A percentile compares a stretch with the other conserved stretches of the same genome.
Conservation (phyloP, 37 sponge, comb jelly and placozoan species). For the Aphrocallistes beatrix region DNA sequence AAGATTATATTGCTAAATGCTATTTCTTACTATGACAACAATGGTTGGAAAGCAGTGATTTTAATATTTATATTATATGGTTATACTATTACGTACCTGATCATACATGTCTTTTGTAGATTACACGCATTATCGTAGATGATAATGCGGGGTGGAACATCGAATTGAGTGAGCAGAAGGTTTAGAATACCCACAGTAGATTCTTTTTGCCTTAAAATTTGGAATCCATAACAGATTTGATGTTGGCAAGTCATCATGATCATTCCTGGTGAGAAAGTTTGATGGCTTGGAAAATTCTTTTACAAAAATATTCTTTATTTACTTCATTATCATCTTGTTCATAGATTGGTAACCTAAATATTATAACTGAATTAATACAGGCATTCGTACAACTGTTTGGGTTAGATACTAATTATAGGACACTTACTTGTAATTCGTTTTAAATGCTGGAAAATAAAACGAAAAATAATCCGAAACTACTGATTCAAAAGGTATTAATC, state of each 20-base stretch:
- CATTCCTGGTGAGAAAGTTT: constrained; percentile 1
- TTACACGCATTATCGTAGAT: constrained; percentile 5
- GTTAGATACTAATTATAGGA: no score
- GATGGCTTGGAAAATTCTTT: neutral
- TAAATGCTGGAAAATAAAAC: neutral
- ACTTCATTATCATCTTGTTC: neutral
- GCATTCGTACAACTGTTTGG: no score
- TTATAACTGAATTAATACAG: no score
- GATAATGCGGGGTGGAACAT: neutral
- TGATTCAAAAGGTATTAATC: neutral
- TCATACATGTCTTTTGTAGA: neutral
- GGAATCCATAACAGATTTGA: neutral
- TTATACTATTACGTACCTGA: no score
- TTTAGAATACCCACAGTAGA: neutral
- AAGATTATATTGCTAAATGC: neutral
- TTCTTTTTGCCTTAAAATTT: neutral
- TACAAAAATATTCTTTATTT: neutral
- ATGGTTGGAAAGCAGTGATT: neutral
- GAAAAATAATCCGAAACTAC: neutral
- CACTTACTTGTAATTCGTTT: neutral
- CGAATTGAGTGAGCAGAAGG: neutral
- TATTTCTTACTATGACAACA: no score
- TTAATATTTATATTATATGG: no score
- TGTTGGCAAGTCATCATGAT: neutral
- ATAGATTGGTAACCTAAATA: neutral